These are phyloP conservation scores for Paratilapia polleni DNA, from an alignment of 2,113 vertebrate genomes.

Conservation along the genomic window DNA sequence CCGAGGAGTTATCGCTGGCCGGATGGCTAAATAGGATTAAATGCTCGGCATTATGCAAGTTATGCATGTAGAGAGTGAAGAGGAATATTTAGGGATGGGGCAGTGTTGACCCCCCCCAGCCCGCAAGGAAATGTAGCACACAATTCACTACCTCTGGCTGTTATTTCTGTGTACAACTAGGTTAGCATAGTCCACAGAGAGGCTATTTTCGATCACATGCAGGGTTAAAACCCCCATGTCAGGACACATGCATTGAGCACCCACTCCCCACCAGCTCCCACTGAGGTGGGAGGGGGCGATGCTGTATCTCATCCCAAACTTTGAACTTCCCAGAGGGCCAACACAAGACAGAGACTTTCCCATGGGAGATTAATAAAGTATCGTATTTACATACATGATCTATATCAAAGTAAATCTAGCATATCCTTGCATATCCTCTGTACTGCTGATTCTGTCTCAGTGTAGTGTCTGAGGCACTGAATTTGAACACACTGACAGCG, in stretches of 20 bases:
- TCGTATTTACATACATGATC: conserved; percentile 63
- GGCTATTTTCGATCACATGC: conserved; percentile 34
- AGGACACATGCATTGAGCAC: conserved; percentile 27
- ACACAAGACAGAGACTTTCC: conserved; percentile 28
- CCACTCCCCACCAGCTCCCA: conserved; percentile 11
- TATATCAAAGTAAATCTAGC: conserved; percentile 63
- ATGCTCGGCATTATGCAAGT: conserved; percentile 55
- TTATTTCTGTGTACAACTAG: not conserved
- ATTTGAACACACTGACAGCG: conserved; percentile 18
- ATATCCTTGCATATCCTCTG: conserved; percentile 29
- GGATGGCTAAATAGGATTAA: conserved; percentile 74
- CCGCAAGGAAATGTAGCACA: not conserved
- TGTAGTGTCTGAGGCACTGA: conserved; percentile 7
- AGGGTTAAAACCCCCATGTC: conserved; percentile 50
- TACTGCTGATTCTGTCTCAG: conserved; percentile 48
- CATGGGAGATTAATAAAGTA: conserved; percentile 58
- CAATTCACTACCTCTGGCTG: not conserved
- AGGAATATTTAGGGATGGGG: conserved; percentile 31
- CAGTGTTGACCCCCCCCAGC: not conserved
- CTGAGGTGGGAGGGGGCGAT: conserved; percentile 8
- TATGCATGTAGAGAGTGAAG: conserved; percentile 35
- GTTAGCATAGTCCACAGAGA: conserved; percentile 17
- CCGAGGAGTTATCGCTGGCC: conserved; percentile 63
- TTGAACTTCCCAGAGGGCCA: conserved; percentile 29
- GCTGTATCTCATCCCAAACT: conserved; percentile 30